These are phyloP conservation scores for Gadus macrocephalus DNA, from an alignment of 2,113 vertebrate species.

Conservation along the genomic window DNA sequence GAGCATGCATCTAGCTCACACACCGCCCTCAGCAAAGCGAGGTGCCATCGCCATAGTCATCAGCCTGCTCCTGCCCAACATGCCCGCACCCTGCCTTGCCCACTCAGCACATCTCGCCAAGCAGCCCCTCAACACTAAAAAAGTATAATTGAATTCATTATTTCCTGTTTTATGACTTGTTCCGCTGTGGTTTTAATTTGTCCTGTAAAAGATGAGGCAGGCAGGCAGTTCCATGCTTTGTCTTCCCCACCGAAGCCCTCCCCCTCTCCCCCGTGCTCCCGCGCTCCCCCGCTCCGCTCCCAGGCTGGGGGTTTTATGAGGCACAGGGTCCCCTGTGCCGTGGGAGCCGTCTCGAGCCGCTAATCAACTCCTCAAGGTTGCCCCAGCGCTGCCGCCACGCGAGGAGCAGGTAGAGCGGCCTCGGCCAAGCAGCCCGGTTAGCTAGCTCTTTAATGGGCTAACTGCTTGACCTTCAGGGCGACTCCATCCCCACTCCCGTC, in stretches of 20 bases:
- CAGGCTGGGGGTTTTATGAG: conserved; percentile 63
- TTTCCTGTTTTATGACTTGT: conserved; percentile 77
- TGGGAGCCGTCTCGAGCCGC: conserved; percentile 63
- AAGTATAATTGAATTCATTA: conserved; percentile 79
- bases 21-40: conserved; percentile 60
- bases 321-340: conserved; percentile 58
- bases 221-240: conserved; percentile 56
- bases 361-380: conserved; percentile 74
- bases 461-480: conserved; percentile 65
- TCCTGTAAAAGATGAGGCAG: conserved; percentile 70
- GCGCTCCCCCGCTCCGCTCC: conserved; percentile 54
- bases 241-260: conserved; percentile 48
- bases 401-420: conserved; percentile 41
- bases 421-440: conserved; percentile 53
- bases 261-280: conserved; percentile 51
- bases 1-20: conserved; percentile 59
- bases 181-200: conserved; percentile 74
- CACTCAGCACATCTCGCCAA: conserved; percentile 72
- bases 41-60: conserved; percentile 63
- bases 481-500: conserved; percentile 56
- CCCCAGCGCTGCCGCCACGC: conserved; percentile 47
- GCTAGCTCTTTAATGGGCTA: conserved; percentile 61
- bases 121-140: conserved; percentile 74
- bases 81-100: conserved; percentile 53
- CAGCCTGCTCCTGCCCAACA: conserved; percentile 51